Base-by-base conservation (phyloP, 2,888 invertebrate genomes). In the Nymphalis urticae region DNA sequence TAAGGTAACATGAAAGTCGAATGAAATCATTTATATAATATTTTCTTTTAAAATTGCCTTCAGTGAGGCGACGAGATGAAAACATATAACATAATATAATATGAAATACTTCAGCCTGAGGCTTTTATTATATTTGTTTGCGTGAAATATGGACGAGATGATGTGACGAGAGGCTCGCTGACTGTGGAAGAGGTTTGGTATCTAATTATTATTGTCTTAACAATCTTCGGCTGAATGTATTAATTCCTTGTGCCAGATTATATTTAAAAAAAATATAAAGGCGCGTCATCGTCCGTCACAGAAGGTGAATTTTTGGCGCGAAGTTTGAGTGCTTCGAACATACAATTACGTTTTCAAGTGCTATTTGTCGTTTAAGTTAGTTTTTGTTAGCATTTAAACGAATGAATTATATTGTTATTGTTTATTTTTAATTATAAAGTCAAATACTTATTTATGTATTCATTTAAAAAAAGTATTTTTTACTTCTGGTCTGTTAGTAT, bases 61-160 rank as follows among this genome's bases (percentile, higher is more conserved):
- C 58, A 24, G 16, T 54, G 62, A 64, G 67, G 67, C 72, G 72
- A 62, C 67, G 64, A 62, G 60, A 70, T 65, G 70, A 65, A 56
- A 56, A 60, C 54, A 56, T 61, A 51, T 64, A 62, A 67, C 67
- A 62, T 62, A 67, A 66, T 62, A 62, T 62, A 65, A 71, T 71
- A 68, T 70, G 70, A 74, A 77, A 75, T 75, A 71, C 64, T 70
- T 72, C 65, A 70, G 66, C 70, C 73, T 72, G 72, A 66, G 70
- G 76, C 77, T 83, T 86, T 87, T 88, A 89, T 89, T 87, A 88
- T 83, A 86, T 88, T 88, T 87, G 74, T 80, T 82, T 81, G 80
- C 78, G 78, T 86, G 80, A 88, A 88, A 86, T 85, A 88, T 86
- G 84, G 85, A 85, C 81, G 84, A 73, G 73, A 77, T 79, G 82